These are phyloP conservation scores for Rousettus madagascariensis DNA, from an alignment of 2,797 vertebrate genomes.

Conservation along the genomic window DNA sequence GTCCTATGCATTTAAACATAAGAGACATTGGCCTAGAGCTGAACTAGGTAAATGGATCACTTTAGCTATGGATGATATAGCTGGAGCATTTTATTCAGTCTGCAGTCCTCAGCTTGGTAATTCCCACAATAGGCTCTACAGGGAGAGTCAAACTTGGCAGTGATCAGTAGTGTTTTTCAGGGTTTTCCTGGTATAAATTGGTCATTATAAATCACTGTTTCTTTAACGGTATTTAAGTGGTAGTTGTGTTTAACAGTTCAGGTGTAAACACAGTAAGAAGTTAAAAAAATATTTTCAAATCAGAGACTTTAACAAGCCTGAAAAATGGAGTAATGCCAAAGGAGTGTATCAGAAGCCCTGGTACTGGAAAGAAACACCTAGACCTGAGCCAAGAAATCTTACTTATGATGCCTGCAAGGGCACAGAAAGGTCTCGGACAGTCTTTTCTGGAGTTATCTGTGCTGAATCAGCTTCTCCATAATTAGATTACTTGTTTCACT, in stretches of 20 bases:
- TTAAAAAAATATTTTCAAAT: slow-evolving; percentile 31
- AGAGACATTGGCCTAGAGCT: neutral
- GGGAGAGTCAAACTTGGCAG: neutral
- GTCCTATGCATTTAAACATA: neutral
- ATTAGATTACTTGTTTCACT: slow-evolving; percentile 52
- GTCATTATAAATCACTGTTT: neutral
- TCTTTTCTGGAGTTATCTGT: slow-evolving; percentile 23
- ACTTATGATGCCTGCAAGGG: slow-evolving; percentile 30
- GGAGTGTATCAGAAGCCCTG: neutral
- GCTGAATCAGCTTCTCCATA: slow-evolving; percentile 39
- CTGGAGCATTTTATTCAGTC: neutral
- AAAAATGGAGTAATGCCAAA: neutral
- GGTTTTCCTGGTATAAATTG: neutral
- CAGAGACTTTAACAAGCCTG: neutral
- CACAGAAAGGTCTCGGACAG: slow-evolving; percentile 23
- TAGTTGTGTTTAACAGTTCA: neutral
- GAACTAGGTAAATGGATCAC: neutral
- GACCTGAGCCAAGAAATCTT: neutral
- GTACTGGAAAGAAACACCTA: neutral
- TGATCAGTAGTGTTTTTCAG: neutral
- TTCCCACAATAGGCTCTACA: neutral
- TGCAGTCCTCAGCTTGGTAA: neutral
- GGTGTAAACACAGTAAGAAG: neutral
- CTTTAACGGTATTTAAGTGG: neutral
- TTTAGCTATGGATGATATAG: neutral